These are phyloP conservation scores for Toxonevra muliebris DNA, from an alignment of 2,888 invertebrate genomes.

Conservation along the genomic window DNA sequence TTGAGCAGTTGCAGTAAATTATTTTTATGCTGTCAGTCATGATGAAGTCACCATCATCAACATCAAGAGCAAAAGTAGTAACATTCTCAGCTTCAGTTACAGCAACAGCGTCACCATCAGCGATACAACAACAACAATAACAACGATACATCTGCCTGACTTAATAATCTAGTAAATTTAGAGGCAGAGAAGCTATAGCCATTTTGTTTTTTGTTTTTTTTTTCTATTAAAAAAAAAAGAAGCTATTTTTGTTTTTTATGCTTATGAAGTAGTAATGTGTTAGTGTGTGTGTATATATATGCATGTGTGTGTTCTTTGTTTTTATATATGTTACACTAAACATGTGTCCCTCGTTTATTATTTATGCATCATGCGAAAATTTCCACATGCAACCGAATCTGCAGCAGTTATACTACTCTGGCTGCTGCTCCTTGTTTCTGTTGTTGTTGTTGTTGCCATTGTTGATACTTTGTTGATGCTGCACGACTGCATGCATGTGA, in stretches of 20 bases:
- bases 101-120: too few species aligned
- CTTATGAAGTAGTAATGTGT: not conserved
- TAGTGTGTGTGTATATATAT: not conserved
- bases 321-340: conserved; percentile 9
- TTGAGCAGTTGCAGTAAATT: conserved; percentile 10
- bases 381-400: conserved; percentile 8
- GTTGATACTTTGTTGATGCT: not conserved
- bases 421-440: too few species aligned
- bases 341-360: conserved; percentile 22
- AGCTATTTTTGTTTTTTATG: not conserved
- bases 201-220: not conserved
- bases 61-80: not conserved
- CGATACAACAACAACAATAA: not conserved
- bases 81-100: too few species aligned
- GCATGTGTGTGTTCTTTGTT: not conserved
- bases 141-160: not conserved
- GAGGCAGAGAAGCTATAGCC: not conserved
- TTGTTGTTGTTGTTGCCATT: too few species aligned
- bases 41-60: not conserved
- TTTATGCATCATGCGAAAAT: conserved; percentile 28
- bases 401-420: not conserved
- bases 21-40: conserved; percentile 15
- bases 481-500: not conserved
- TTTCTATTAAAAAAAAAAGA: not conserved
- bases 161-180: not conserved